Conservation (phyloP, 2,113 vertebrate genomes). For the Rhynchopsitta pachyrhyncha region DNA sequence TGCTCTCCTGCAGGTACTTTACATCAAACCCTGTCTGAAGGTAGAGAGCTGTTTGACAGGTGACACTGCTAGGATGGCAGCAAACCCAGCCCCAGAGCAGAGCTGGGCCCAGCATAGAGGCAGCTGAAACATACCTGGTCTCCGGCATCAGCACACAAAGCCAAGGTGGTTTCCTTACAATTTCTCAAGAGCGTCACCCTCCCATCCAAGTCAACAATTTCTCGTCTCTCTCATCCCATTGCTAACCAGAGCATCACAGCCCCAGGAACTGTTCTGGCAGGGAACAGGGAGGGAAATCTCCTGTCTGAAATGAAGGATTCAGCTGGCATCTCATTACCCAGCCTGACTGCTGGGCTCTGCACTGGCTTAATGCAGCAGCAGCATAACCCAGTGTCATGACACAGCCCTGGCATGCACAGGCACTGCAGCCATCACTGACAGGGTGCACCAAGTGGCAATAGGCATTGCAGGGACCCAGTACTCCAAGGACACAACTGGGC, state of each 20-base stretch:
- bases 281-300: not conserved
- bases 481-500: not conserved
- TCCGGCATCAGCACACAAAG: not conserved
- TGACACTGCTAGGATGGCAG: not conserved
- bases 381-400: not conserved
- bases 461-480: accelerated
- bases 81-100: not conserved
- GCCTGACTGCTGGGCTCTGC: not conserved
- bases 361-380: not conserved
- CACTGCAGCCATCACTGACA: accelerated
- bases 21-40: not conserved
- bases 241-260: not conserved
- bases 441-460: accelerated
- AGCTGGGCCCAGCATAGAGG: not conserved
- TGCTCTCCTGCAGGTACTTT: not conserved
- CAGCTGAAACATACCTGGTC: accelerated
- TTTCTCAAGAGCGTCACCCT: not conserved
- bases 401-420: not conserved
- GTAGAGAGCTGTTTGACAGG: not conserved
- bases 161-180: not conserved
- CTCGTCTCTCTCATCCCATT: not conserved
- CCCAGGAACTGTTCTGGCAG: not conserved
- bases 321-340: not conserved
- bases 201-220: not conserved
- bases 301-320: not conserved